These are phyloP conservation scores for Hypocryptadius cinnamomeus DNA, from an alignment of 2,113 vertebrate species.

Conservation along the genomic window DNA sequence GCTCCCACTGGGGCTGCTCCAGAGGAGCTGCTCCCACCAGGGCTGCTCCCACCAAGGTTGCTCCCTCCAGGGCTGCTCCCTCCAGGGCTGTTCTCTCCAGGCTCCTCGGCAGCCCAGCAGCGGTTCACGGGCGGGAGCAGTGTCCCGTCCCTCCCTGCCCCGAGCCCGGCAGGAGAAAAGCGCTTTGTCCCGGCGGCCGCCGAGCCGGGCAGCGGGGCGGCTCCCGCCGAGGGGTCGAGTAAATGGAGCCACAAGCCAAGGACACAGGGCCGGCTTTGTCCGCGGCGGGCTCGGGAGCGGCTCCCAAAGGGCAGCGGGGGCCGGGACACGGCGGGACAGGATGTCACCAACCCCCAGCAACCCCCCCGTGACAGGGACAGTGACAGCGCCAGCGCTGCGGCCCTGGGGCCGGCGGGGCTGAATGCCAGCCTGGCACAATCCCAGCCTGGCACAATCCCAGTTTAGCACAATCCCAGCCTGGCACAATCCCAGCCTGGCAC, in stretches of 20 bases:
- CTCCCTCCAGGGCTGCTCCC: too few relatives aligned
- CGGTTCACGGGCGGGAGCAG: neutral
- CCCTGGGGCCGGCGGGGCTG: neutral
- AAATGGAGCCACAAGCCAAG: constrained; percentile 35
- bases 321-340: accelerated
- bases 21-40: too few relatives aligned
- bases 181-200: neutral
- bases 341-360: neutral
- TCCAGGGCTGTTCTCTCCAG: too few relatives aligned
- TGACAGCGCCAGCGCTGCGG: too few relatives aligned
- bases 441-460: neutral
- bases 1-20: too few relatives aligned
- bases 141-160: accelerated
- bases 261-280: constrained; percentile 45
- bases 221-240: neutral
- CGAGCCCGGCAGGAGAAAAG: neutral
- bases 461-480: neutral
- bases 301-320: neutral
- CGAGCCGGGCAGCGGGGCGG: neutral
- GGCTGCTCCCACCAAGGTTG: neutral
- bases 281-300: neutral
- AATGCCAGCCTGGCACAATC: neutral
- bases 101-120: neutral
- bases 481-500: neutral
- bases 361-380: too few relatives aligned